Base-by-base conservation (phyloP, 2,797 vertebrate genomes). In the Vireo griseus region DNA sequence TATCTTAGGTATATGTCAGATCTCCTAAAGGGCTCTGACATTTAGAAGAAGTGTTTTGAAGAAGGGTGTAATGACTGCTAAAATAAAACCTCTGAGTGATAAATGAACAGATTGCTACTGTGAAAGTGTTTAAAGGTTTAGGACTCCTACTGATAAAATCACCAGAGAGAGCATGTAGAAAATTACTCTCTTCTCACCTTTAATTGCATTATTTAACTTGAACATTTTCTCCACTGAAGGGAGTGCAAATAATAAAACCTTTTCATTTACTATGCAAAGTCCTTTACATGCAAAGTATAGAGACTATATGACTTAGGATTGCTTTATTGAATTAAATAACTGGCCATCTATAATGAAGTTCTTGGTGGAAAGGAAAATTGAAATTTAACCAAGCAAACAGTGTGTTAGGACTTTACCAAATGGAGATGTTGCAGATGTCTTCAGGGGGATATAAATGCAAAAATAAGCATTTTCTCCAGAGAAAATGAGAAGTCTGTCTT, bases 141-240 rank as follows among this genome's bases (percentile, higher is more conserved):
- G 91, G 76, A 96, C 73, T 95, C 89, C 92, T 88, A 58, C 68
- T 92, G 93, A 94, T 94, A 94, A 96, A 97, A 93, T 25, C 72
- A 79, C 87, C 80, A 79, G 89, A 83, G 87, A 95, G 80, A 94
- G 75, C 83, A 95, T 92, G 75, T 86, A 93, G 95, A 96, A 96
- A 97, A 97, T 96, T 92, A 76, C 80, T 92, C 93, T 93, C 62
- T 94, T 96, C 92, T 97, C 84, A 96, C 93, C 93, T 97, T 97
- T 97, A 97, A 97, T 97, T 97, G 50, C 67, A 68, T 97, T 97
- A 95, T 94, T 97, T 96, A 96, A 95, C 87, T 94, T 88, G 90
- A 97, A 76, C 61, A 45, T 92, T 92, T 85, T 88, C 68, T 83
- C 35, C 22, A 8, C 78, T 83, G 77, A 97, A 94, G 76, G 66